Evolutionary conservation across 2,888 invertebrate genomes (phyloP).

Genomic region (Zaprionus obscuricornis): DNA sequence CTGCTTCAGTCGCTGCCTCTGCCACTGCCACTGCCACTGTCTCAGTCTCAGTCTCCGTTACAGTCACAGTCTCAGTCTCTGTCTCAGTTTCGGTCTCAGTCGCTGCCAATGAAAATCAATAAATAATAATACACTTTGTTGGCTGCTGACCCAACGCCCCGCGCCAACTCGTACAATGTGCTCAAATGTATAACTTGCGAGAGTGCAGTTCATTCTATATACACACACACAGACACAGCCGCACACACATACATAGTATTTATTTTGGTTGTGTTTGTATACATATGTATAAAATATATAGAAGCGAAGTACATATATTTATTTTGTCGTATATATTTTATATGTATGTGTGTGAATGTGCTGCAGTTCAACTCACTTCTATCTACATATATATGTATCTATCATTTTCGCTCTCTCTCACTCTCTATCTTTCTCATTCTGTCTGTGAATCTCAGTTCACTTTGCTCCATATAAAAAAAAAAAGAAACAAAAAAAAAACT

Average conservation of each 20-base stretch:
- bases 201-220: conserved; percentile 12
- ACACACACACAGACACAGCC: too few relatives aligned
- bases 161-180: neutral
- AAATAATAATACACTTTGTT: conserved; percentile 75
- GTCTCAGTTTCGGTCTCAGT: conserved; percentile 6
- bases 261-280: neutral
- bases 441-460: too few relatives aligned
- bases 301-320: neutral
- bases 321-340: neutral
- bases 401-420: neutral
- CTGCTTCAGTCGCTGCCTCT: conserved; percentile 1
- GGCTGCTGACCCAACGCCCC: conserved; percentile 22
- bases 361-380: too few relatives aligned
- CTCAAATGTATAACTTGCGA: too few relatives aligned
- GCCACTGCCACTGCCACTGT: neutral
- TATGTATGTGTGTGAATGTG: too few relatives aligned
- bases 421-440: neutral
- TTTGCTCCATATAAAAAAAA: too few relatives aligned
- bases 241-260: too few relatives aligned
- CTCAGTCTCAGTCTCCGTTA: neutral
- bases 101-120: conserved; percentile 61
- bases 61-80: too few relatives aligned
- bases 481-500: conserved; percentile 36
- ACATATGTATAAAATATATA: neutral
- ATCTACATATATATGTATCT: too few relatives aligned